Conservation (phyloP, 1,140 invertebrate species). For the Sycophaga agraensis region DNA sequence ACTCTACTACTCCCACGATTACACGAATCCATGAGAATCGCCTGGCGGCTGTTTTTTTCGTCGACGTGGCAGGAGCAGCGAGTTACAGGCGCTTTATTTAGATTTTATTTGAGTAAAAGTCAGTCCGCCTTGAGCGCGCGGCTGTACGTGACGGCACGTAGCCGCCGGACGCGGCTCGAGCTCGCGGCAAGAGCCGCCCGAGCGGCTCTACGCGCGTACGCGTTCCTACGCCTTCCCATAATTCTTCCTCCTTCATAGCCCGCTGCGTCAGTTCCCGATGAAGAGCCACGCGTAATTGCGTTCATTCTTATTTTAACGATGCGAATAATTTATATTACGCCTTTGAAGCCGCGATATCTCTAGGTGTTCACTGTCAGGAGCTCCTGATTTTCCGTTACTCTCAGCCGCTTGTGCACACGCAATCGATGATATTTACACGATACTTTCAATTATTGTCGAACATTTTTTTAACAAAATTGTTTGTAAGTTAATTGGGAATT, state of each 20-base stretch:
- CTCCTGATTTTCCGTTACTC: no score
- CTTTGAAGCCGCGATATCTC: not conserved
- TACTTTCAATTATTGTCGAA: no score
- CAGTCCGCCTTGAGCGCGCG: no score
- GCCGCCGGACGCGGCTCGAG: slow-evolving; percentile 23
- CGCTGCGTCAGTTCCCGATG: not conserved
- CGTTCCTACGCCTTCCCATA: slow-evolving; percentile 16
- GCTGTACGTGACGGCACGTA: slow-evolving; percentile 51
- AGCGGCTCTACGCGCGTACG: not conserved
- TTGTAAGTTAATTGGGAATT: no score
- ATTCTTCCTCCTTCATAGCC: slow-evolving; percentile 14
- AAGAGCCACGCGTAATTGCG: slow-evolving; percentile 1
- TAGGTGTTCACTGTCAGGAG: no score
- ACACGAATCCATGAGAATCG: slow-evolving; percentile 24
- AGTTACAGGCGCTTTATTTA: slow-evolving; percentile 45
- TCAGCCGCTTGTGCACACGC: no score
- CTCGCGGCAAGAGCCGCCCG: no score
- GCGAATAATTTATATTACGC: not conserved
- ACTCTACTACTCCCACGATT: no score
- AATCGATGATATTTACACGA: no score
- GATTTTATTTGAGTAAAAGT: slow-evolving; percentile 48
- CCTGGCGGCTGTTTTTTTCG: slow-evolving; percentile 1
- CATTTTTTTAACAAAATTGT: no score
- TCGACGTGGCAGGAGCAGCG: no score
- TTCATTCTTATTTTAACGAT: not conserved